Evolutionary conservation across 2,797 vertebrate genomes (phyloP), one percentile per base, ranked within the genome.

Genomic region (Rhinichthys osculus): DNA sequence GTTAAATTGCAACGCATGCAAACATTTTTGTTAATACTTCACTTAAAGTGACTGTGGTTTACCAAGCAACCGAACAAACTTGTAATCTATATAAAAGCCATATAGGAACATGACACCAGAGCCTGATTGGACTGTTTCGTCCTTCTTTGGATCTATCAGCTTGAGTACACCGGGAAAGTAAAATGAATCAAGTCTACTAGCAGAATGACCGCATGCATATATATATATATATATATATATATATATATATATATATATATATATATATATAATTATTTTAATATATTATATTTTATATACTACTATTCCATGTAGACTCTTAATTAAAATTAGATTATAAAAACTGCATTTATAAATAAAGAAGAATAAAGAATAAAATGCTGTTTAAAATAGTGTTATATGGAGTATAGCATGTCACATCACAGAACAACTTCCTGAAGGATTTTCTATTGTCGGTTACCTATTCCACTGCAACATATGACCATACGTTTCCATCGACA

Each of bases 11-110:
- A 72, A 17, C 9, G 40, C 76, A 86, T 42, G 81, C 69, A 83
- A 76, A 40, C 79, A 8, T 71, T 89, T 44, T 8, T 16, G 62
- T 67, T 86, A 85, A 89, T 87, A 69, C 30, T 71, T 81, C 67
- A 30, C 21, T 76, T 23, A 42, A 57, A 30, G 64, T 50, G 70
- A 72, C 19, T 82, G 67, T 79, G 87, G 84, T 85, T 57, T 40
- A 77, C 67, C 77, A 82, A 84, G 30, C 69, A 40, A 73, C 16
- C 8, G 4, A 85, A 81, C 16, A 54, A 64, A 67, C 64, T 23
- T 70, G 67, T n/a, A 70, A 79, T 38, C 82, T 59, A 69, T 57
- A 69, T 27, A 33, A 47, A 66, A 81, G 33, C 21, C 44, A 79
- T 33, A 67, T 7, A 76, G 71, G 21, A 70, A 74, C 44, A 73